phyloP scores from a whole-genome alignment of 1,140 invertebrate genomes.

The Ceratosolen solmsi region DNA sequence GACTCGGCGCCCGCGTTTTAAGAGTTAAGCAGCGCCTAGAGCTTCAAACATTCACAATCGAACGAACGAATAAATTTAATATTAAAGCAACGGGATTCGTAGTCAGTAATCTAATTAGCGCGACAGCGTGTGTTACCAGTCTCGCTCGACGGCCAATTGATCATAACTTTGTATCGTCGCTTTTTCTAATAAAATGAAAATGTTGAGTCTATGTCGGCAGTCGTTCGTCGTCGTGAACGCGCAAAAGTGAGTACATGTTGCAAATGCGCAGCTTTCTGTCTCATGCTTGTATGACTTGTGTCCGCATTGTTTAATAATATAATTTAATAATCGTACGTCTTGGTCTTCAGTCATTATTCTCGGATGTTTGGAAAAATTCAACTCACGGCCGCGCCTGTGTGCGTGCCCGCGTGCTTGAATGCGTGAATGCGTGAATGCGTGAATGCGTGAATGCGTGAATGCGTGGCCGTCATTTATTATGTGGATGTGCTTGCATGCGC shows the following conservation, averaged over 20 bases:
- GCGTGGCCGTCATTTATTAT: not conserved
- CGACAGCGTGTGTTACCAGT: too few relatives aligned
- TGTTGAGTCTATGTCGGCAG: conserved; percentile 63
- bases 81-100: not conserved
- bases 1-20: not conserved
- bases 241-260: conserved; percentile 62
- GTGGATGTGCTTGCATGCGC: not conserved
- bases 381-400: too few relatives aligned
- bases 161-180: not conserved
- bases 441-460: not conserved
- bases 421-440: too few relatives aligned
- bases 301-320: too few relatives aligned
- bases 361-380: too few relatives aligned
- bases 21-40: not conserved
- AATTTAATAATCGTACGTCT: too few relatives aligned
- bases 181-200: conserved; percentile 37
- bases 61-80: not conserved
- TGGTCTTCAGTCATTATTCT: too few relatives aligned
- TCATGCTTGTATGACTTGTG: too few relatives aligned
- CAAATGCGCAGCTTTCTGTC: not conserved
- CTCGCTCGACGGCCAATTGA: not conserved
- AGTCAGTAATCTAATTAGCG: not conserved
- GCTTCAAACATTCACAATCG: not conserved
- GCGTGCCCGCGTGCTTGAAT: too few relatives aligned
- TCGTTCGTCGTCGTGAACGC: conserved; percentile 58